Conservation (phyloP, 2,797 vertebrate species). For the Eurystomus glaucurus region DNA sequence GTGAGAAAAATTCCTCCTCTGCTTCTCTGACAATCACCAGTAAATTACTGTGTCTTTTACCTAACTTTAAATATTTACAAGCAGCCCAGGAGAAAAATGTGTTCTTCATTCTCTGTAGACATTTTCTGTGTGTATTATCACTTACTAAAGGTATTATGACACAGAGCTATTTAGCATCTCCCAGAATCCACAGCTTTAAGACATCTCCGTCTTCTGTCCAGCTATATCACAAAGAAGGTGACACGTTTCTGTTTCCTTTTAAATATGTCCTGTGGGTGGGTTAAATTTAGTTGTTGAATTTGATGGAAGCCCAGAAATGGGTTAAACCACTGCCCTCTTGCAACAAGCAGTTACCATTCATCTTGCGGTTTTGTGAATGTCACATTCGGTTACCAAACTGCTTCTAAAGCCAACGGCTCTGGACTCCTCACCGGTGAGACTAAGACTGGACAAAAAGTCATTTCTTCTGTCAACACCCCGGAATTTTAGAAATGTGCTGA, state of each 20-base stretch:
- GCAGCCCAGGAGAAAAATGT: not conserved
- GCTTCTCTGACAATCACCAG: not conserved
- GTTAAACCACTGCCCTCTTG: not conserved
- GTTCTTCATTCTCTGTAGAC: not conserved
- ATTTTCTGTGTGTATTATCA: not conserved
- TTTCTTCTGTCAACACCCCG: not conserved
- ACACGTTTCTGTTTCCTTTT: not conserved
- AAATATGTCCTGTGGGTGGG: not conserved
- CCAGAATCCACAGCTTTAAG: not conserved
- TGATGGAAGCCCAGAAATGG: not conserved
- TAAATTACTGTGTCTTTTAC: constrained; percentile 7
- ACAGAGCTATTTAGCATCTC: not conserved
- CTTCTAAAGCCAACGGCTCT: not conserved
- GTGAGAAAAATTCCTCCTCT: constrained; percentile 31
- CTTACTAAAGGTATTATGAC: not conserved
- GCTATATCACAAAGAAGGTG: not conserved
- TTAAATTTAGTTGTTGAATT: constrained; percentile 9
- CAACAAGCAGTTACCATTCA: not conserved
- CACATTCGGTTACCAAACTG: not conserved
- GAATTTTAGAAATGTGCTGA: not conserved
- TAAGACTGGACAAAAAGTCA: not conserved
- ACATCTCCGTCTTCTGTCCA: not conserved
- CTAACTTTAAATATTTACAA: constrained; percentile 40
- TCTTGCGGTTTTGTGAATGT: not conserved
- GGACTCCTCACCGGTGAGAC: not conserved